phyloP scores from a whole-genome alignment of 1,140 invertebrate species.

The Chrysomallon squamiferum region DNA sequence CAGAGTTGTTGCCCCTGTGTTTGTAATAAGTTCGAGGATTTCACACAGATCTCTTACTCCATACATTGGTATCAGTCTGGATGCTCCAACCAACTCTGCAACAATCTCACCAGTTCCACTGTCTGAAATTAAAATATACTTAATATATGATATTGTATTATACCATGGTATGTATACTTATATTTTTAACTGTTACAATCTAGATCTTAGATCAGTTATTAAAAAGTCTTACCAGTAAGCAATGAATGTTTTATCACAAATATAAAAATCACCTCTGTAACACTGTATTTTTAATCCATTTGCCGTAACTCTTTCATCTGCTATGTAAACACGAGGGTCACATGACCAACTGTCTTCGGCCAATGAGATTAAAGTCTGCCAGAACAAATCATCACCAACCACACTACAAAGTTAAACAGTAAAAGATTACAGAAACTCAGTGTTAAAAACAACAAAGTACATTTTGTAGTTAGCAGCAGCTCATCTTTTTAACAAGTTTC shows the following conservation, averaged over 20 bases:
- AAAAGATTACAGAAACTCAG: not conserved
- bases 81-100: constrained; percentile 18
- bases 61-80: constrained; percentile 21
- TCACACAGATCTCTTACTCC: constrained; percentile 20
- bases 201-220: no score
- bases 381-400: not conserved
- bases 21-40: constrained; percentile 16
- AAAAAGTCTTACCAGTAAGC: no score
- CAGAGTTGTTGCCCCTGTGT: constrained; percentile 13
- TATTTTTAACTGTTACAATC: no score
- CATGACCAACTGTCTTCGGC: not conserved
- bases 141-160: no score
- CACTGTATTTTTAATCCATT: constrained; percentile 13
- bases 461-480: no score
- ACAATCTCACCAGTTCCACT: not conserved
- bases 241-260: no score
- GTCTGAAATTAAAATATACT: no score
- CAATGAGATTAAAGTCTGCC: not conserved
- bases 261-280: constrained; percentile 2
- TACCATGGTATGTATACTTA: no score
- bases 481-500: no score
- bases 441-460: not conserved
- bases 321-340: not conserved
- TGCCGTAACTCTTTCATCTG: not conserved
- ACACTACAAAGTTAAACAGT: not conserved